Percentiles rank a stretch among this genome's conserved stretches.
Evolutionary conservation across 2,888 invertebrate species (phyloP).

Genomic region (Phengaris arion): DNA sequence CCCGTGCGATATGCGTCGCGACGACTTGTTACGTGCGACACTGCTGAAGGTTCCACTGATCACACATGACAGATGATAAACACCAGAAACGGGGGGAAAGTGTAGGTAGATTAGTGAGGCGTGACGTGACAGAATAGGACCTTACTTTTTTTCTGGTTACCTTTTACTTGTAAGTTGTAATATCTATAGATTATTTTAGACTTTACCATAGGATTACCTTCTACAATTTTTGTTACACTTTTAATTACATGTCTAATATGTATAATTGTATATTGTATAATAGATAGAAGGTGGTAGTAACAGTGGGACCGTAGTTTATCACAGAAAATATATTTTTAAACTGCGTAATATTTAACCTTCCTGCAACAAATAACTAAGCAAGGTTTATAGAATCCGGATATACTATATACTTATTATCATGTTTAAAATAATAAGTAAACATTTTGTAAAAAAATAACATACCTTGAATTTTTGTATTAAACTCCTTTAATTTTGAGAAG

Average conservation of each 20-base stretch:
- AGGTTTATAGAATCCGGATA: neutral
- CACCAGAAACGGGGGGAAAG: neutral
- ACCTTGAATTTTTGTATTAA: neutral
- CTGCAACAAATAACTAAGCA: neutral
- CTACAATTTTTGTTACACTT: no score
- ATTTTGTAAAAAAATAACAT: no score
- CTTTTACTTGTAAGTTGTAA: neutral
- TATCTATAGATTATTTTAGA: neutral
- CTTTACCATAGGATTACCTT: no score
- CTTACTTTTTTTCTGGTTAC: neutral
- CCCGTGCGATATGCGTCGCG: constrained; percentile 45
- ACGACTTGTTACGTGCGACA: constrained; percentile 37
- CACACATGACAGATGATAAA: constrained; percentile 15
- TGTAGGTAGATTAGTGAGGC: neutral
- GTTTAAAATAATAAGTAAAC: no score
- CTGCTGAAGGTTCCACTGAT: constrained; percentile 18
- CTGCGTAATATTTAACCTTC: neutral
- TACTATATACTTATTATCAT: neutral
- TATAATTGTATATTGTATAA: no score
- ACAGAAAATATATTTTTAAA: neutral
- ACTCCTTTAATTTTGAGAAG: neutral
- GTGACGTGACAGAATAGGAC: neutral
- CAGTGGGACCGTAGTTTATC: no score
- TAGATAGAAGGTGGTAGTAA: no score
- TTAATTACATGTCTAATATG: no score